Conservation (phyloP, 2,797 vertebrate species). For the Galagoides demidoff region DNA sequence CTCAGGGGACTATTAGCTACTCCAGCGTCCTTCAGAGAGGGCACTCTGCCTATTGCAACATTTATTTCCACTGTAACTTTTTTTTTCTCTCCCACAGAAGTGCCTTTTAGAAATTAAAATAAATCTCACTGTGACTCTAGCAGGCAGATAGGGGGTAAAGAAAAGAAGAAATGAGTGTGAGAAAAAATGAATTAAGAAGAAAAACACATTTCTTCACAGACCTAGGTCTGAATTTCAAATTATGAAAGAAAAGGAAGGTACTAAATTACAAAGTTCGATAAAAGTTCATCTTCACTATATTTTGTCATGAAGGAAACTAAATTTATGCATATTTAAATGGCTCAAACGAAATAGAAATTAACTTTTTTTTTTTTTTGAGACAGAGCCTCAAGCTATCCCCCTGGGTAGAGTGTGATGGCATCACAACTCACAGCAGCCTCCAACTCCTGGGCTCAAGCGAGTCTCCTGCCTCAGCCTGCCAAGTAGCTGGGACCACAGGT, state of each 20-base stretch:
- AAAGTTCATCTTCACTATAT: neutral
- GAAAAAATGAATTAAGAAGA: constrained; percentile 58
- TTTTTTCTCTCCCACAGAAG: constrained; percentile 52
- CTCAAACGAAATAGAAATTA: constrained; percentile 4
- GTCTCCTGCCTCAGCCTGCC: too few relatives aligned
- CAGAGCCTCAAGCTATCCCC: too few relatives aligned
- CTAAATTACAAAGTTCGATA: neutral
- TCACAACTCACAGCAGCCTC: too few relatives aligned
- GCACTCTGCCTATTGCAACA: constrained; percentile 69
- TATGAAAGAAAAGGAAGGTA: constrained; percentile 19
- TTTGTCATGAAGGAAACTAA: constrained; percentile 40
- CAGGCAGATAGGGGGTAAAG: neutral
- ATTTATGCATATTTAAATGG: constrained; percentile 38
- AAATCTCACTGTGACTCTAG: constrained; percentile 64
- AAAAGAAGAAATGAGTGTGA: constrained; percentile 56
- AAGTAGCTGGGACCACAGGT: too few relatives aligned
- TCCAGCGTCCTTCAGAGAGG: constrained; percentile 79
- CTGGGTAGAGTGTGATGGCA: too few relatives aligned
- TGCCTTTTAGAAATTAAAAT: constrained; percentile 81
- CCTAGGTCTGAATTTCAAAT: constrained; percentile 44
- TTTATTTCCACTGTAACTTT: constrained; percentile 71
- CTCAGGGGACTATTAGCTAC: constrained; percentile 78
- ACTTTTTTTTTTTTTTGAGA: neutral
- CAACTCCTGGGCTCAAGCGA: too few relatives aligned
- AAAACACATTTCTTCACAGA: constrained; percentile 33